Percentiles rank a stretch among this genome's conserved stretches.
Conservation (phyloP, 1,140 invertebrate genomes). For the Amphibalanus amphitrite region DNA sequence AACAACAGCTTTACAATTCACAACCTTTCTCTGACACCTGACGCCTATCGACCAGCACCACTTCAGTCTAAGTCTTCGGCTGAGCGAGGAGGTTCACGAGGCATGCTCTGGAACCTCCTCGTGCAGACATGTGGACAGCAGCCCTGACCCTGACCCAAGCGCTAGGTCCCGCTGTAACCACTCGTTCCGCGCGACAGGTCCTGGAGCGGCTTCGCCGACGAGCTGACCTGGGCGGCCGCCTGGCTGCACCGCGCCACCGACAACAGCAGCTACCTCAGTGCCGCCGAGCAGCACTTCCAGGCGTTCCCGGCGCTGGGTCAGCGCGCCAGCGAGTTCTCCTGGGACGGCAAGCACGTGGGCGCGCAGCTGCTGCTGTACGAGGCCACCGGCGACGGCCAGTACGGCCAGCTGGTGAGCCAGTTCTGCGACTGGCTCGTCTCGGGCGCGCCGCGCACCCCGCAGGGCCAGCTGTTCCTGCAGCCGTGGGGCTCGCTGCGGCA, state of each 20-base stretch:
- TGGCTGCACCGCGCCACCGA: conserved; percentile 24
- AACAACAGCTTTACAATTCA: too few species aligned
- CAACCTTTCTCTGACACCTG: too few species aligned
- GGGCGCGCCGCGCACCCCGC: conserved; percentile 32
- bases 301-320: conserved; percentile 25
- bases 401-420: conserved; percentile 12
- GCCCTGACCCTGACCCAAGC: neutral
- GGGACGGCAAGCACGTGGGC: conserved; percentile 40
- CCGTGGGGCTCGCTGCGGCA: conserved; percentile 38
- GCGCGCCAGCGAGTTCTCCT: conserved; percentile 30
- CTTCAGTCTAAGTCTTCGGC: too few species aligned
- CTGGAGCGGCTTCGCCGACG: conserved; percentile 19
- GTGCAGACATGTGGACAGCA: too few species aligned
- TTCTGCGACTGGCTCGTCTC: conserved; percentile 35
- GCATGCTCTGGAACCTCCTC: too few species aligned
- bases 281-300: conserved; percentile 24
- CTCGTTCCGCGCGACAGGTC: conserved; percentile 16
- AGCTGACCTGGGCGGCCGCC: conserved; percentile 17
- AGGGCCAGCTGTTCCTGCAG: conserved; percentile 37
- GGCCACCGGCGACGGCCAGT: conserved; percentile 26
- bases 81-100: too few species aligned
- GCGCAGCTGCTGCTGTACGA: conserved; percentile 35
- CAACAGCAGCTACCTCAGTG: conserved; percentile 32
- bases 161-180: too few species aligned
- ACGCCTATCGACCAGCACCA: too few species aligned